phyloP scores from a whole-genome alignment of 2,797 vertebrate species.

The Ctenosaura bakeri region DNA sequence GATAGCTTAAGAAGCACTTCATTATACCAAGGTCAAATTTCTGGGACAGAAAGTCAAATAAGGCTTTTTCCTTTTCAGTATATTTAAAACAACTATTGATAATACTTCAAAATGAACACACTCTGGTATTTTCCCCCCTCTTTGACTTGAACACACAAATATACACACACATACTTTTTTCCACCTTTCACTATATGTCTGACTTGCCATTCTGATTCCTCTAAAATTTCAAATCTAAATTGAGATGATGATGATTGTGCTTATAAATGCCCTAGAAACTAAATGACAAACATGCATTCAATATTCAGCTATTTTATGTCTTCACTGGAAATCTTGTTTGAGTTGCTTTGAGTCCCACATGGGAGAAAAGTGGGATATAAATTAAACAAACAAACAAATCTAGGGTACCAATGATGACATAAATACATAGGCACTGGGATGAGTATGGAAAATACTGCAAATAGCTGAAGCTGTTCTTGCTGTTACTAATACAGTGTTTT shows the following conservation, averaged over 20 bases:
- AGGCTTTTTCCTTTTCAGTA: slow-evolving; percentile 31
- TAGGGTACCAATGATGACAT: slow-evolving; percentile 11
- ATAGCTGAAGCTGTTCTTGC: not conserved
- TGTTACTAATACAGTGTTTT: not conserved
- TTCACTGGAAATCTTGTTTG: not conserved
- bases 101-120: not conserved
- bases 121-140: not conserved
- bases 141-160: slow-evolving; percentile 7
- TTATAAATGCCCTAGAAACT: slow-evolving; percentile 26
- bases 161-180: not conserved
- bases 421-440: not conserved
- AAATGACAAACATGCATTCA: not conserved
- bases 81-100: not conserved
- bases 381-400: not conserved
- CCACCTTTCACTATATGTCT: not conserved
- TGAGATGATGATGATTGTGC: not conserved
- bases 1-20: slow-evolving; percentile 5
- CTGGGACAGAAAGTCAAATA: slow-evolving; percentile 42
- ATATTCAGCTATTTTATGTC: not conserved
- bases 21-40: slow-evolving; percentile 43
- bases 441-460: not conserved
- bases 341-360: too few relatives aligned
- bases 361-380: too few relatives aligned
- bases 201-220: slow-evolving; percentile 1
- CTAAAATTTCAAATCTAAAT: slow-evolving; percentile 8